Evolutionary conservation across 2,888 invertebrate species (phyloP), one percentile per base, ranked within the genome.

Genomic region (Tupiocoris notatus): DNA sequence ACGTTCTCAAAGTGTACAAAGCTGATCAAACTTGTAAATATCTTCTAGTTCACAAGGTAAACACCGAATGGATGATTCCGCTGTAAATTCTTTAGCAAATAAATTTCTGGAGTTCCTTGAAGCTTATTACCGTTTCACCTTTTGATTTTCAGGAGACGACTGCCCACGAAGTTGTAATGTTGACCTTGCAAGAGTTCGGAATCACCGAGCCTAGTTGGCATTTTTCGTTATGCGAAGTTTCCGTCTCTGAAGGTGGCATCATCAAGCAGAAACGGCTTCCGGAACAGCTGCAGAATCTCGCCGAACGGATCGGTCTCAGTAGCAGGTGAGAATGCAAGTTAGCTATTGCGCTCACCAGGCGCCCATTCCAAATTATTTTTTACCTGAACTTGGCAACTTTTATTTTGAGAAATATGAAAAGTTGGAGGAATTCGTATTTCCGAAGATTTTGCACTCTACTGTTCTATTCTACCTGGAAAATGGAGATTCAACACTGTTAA

Each of bases 1-100:
- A 98, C 86, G 98, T 98, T 39, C 88, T 99, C 64, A 98, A 98
- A 87, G 93, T 94, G 71, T 98, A 91, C 86, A 94, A 93, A 86
- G 92, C 95, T 24, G 98, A 99, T 86, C 98, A 98, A 86, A 95
- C 95, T 58, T 98, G 94, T 88, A 98, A 98, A 86, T 98, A 96
- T 86, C 89, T 99, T 80, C 88, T 96, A 79, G 94, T 99, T 77
- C 95, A 97, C 84, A 97, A 97, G 86, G 96, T 86, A 79, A 79
- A 81, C 61, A n/a, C 2, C n/a, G n/a, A n/a, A n/a, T n/a, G n/a
- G n/a, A n/a, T n/a, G n/a, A n/a, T n/a, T n/a, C n/a, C n/a, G n/a
- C n/a, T n/a, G n/a, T n/a, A n/a, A n/a, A n/a, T n/a, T n/a, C n/a
- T n/a, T n/a, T n/a, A n/a, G n/a, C n/a, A n/a, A n/a, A n/a, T n/a